Percentiles rank a stretch among this genome's conserved stretches.
phyloP scores from a whole-genome alignment of 2,888 invertebrate genomes.

The Epirrhoe alternata region DNA sequence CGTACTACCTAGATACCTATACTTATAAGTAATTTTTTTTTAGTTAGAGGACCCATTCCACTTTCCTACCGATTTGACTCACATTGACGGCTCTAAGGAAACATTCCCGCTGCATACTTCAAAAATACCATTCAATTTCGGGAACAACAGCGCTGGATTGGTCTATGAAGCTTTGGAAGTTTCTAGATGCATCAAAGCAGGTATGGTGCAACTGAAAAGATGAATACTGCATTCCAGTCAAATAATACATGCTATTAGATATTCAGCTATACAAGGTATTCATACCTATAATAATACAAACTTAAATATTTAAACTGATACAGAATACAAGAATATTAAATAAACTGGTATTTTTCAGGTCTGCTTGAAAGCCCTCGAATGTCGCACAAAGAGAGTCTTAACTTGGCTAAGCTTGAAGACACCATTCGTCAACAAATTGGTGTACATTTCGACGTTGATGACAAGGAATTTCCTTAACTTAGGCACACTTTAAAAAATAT shows the following conservation, averaged over 20 bases:
- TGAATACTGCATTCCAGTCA: neutral
- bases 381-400: constrained; percentile 87
- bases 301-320: no score
- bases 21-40: constrained; percentile 34
- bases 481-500: neutral
- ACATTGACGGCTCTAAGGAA: constrained; percentile 82
- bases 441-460: constrained; percentile 84
- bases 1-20: constrained; percentile 2
- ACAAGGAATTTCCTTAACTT: constrained; percentile 38
- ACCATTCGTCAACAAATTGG: constrained; percentile 88
- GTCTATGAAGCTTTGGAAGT: constrained; percentile 91
- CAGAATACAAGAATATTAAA: neutral
- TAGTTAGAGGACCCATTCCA: constrained; percentile 86
- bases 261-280: no score
- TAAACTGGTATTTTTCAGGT: constrained; percentile 68
- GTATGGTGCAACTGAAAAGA: neutral
- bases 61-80: constrained; percentile 86
- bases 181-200: constrained; percentile 86
- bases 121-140: constrained; percentile 83
- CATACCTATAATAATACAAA: no score
- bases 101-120: constrained; percentile 86
- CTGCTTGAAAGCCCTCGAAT: constrained; percentile 88
- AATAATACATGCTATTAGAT: no score
- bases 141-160: constrained; percentile 90
- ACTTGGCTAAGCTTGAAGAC: constrained; percentile 90